These are phyloP conservation scores for Pangasianodon hypophthalmus DNA, from an alignment of 2,113 vertebrate genomes.

Conservation along the genomic window DNA sequence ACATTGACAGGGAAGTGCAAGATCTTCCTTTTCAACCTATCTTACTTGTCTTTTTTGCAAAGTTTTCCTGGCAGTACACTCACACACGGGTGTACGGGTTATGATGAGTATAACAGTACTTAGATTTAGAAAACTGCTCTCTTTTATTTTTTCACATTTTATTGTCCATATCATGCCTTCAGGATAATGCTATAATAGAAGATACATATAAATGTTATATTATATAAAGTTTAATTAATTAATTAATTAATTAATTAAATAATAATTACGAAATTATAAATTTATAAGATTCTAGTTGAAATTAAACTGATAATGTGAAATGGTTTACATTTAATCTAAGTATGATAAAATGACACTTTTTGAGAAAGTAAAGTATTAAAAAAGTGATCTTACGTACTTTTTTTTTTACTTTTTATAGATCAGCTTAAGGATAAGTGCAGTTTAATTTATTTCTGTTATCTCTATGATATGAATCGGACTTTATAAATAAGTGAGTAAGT, in stretches of 20 bases:
- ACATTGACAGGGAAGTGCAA: neutral
- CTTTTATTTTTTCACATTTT: neutral
- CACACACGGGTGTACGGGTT: neutral
- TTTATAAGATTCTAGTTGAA: neutral
- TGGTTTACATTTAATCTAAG: neutral
- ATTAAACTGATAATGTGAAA: neutral
- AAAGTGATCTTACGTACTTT: neutral
- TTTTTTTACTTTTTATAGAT: neutral
- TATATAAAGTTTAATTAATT: too few species aligned
- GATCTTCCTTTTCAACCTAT: neutral
- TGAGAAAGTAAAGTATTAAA: neutral
- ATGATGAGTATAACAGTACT: neutral
- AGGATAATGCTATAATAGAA: neutral
- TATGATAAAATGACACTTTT: neutral
- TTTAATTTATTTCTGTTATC: neutral
- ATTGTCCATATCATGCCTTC: neutral
- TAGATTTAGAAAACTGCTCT: neutral
- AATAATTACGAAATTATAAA: too few species aligned
- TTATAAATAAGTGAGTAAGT: neutral
- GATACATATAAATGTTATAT: neutral
- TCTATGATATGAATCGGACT: neutral
- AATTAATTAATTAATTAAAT: too few species aligned
- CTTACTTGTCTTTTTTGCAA: neutral
- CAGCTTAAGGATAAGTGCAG: neutral
- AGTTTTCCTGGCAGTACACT: neutral